Base-by-base conservation (phyloP, 2,113 vertebrate species). In the Phalacrocorax pelagicus region DNA sequence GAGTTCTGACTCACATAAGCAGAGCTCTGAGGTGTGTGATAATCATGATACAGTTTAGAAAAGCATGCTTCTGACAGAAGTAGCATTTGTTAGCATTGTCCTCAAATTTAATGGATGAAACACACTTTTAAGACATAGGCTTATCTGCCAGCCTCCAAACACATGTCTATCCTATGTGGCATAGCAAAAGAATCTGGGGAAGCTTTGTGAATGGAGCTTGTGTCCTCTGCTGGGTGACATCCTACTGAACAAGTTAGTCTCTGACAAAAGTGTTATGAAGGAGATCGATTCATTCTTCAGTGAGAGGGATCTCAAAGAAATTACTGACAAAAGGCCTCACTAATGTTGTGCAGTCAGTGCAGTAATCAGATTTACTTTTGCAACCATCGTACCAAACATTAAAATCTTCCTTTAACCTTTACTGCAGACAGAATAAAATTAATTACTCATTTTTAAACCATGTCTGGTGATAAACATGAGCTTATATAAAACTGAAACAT, bases 21-120 rank as follows among this genome's bases (percentile, higher is more conserved):
- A 74, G 9, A 15, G 1, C 20, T 63, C 12, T 55, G 15, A 61
- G 8, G 3, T 6, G 3, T 58, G 15, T 21, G 52, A 22, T 58
- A n/a, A 54, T 18, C 15, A 27, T 0, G 1, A 22, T 3, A 24
- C 4, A 2, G 10, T 36, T 18, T 34, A 75, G 10, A n/a, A 83
- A 75, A 66, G 1, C 5, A 10, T 24, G 7, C 1, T 46, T 54
- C 40, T 67, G 42, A 10, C 5, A 42, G 26, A 83, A 51, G 15
- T 18, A 75, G 20, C 1, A 0, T n/a, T 46, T 62, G 8, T 38
- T 82, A 36, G 3, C 9, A 13, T 10, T 70, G 29, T 32, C 18
- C 26, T 46, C 18, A 30, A 52, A 46, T 67, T 42, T 38, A 71
- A 23, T 14, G 11, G 12, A 30, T 57, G 16, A 88, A 63, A 44